A percentile compares a stretch with the other conserved stretches of the same genome.
phyloP scores from a whole-genome alignment of 2,113 vertebrate genomes.

The Gadus chalcogrammus region DNA sequence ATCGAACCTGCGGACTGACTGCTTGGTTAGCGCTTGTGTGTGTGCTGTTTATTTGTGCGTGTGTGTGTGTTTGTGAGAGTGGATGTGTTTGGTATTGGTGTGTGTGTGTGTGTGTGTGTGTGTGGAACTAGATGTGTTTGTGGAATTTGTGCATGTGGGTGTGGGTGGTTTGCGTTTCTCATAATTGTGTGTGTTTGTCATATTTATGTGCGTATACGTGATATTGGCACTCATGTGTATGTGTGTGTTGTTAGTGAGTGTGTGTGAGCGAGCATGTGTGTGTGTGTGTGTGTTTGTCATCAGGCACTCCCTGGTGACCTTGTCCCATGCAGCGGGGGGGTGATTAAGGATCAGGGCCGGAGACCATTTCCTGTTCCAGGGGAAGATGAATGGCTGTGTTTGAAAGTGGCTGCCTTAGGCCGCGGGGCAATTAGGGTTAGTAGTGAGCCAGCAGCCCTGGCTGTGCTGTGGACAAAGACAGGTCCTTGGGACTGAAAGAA shows the following conservation, averaged over 20 bases:
- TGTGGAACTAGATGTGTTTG: background rate
- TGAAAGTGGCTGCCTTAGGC: conserved; percentile 70
- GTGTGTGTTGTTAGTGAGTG: background rate
- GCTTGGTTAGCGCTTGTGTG: background rate
- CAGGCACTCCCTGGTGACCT: conserved; percentile 66
- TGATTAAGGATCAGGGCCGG: conserved; percentile 75
- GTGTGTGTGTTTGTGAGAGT: background rate
- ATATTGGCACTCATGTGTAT: background rate
- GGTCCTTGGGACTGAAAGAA: conserved; percentile 52
- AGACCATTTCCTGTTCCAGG: conserved; percentile 69
- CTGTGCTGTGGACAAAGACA: conserved; percentile 49
- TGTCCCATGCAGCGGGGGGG: conserved; percentile 64
- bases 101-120: background rate
- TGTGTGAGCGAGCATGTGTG: background rate
- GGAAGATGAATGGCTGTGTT: conserved; percentile 74
- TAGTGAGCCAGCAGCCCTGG: conserved; percentile 58
- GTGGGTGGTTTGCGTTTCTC: background rate
- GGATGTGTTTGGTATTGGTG: background rate
- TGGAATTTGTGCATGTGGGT: background rate
- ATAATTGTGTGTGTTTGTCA: background rate
- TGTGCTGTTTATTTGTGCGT: background rate
- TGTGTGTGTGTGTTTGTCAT: conserved; percentile 4
- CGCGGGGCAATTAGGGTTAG: conserved; percentile 70
- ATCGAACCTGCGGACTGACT: background rate
- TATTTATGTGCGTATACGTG: too few species aligned